Conservation (phyloP, 1,140 invertebrate genomes). For the Maconellicoccus hirsutus region DNA sequence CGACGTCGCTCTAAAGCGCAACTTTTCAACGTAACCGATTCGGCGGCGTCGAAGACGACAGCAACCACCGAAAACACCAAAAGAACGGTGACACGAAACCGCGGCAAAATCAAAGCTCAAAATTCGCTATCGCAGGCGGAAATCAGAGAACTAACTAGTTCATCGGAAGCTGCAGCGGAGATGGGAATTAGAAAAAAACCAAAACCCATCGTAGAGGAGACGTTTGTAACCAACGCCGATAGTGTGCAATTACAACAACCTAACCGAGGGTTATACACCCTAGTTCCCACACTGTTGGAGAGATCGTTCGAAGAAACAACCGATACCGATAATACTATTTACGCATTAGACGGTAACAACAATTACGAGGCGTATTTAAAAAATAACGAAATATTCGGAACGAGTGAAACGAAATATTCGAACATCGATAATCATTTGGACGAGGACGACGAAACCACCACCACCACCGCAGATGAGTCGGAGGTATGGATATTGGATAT, state of each 20-base stretch:
- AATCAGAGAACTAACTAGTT: neutral
- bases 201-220: neutral
- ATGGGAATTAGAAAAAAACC: neutral
- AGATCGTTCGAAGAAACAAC: constrained; percentile 3
- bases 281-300: neutral
- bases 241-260: neutral
- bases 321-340: neutral
- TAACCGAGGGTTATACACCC: neutral
- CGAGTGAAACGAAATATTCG: neutral
- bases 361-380: neutral
- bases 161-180: neutral
- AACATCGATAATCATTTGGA: neutral
- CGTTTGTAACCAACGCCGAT: neutral
- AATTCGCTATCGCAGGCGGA: neutral
- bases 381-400: neutral
- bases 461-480: neutral
- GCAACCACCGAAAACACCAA: neutral
- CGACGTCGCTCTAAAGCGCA: neutral
- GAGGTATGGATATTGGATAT: constrained; percentile 16
- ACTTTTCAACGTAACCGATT: neutral
- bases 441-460: neutral
- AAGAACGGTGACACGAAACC: neutral
- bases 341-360: neutral
- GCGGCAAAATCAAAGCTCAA: neutral
- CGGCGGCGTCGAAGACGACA: neutral